A percentile compares a stretch with the other conserved stretches of the same genome.
phyloP scores from a whole-genome alignment of 1,140 invertebrate genomes.

The Ceratina japonica region DNA sequence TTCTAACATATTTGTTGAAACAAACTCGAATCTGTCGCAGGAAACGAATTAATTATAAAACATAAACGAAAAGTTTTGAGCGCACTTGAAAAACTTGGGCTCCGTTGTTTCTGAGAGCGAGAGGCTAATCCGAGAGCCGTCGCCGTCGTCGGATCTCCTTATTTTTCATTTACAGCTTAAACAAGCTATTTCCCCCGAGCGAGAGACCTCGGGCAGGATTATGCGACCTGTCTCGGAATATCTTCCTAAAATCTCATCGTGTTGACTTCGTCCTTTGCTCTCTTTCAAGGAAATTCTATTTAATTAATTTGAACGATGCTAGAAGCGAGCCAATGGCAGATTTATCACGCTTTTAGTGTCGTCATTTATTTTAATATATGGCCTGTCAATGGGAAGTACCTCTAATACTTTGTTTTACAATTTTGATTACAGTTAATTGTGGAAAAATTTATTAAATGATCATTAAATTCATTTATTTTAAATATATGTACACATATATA shows the following conservation, averaged over 20 bases:
- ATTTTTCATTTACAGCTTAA: conserved; percentile 27
- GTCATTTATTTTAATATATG: too few relatives aligned
- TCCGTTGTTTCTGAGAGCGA: neutral
- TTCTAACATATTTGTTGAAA: too few relatives aligned
- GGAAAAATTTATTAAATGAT: too few relatives aligned
- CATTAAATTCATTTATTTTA: too few relatives aligned
- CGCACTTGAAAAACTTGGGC: neutral
- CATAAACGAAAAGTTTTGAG: too few relatives aligned
- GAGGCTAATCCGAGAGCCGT: conserved; percentile 3
- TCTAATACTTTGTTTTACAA: too few relatives aligned
- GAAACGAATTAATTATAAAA: too few relatives aligned
- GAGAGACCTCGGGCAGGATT: neutral
- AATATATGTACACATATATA: too few relatives aligned
- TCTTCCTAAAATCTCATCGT: conserved; percentile 22
- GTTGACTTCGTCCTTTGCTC: neutral
- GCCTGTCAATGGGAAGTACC: too few relatives aligned
- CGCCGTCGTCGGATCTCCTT: neutral
- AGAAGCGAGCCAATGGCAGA: neutral
- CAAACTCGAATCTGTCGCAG: too few relatives aligned
- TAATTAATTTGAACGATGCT: conserved; percentile 38
- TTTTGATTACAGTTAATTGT: too few relatives aligned
- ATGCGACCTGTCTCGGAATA: conserved; percentile 8
- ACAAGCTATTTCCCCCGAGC: conserved; percentile 3
- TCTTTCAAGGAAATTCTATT: neutral
- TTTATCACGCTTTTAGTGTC: neutral